phyloP scores from a whole-genome alignment of 2,888 invertebrate species.

The Cyrtodaria siliqua region DNA sequence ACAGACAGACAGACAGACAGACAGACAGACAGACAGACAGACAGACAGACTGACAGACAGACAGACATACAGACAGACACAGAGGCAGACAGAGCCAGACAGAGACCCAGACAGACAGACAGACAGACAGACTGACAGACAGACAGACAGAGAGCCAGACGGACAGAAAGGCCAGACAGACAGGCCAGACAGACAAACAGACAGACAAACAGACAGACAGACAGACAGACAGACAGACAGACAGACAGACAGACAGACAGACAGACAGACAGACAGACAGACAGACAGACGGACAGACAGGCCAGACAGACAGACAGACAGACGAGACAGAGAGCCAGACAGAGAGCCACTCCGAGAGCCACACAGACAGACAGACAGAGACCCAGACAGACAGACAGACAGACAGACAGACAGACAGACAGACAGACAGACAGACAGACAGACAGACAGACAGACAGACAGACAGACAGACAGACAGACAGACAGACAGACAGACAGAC shows the following conservation, averaged over 20 bases:
- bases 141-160: constrained; percentile 3
- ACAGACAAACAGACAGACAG: too few relatives aligned
- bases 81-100: too few relatives aligned
- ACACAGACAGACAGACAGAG: too few relatives aligned
- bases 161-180: too few relatives aligned
- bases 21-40: constrained; percentile 1
- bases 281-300: too few relatives aligned
- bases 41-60: constrained; percentile 1
- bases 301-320: too few relatives aligned
- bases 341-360: too few relatives aligned
- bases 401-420: constrained; percentile 3
- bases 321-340: too few relatives aligned
- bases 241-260: constrained; percentile 3
- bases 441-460: constrained; percentile 3
- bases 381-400: constrained; percentile 3
- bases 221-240: constrained; percentile 3
- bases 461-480: neutral
- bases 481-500: neutral
- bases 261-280: constrained; percentile 3
- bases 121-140: constrained; percentile 1
- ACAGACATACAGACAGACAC: too few relatives aligned
- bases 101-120: too few relatives aligned
- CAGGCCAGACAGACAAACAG: too few relatives aligned
- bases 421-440: constrained; percentile 3
- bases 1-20: neutral